A percentile compares a stretch with the other conserved stretches of the same genome.
These are phyloP conservation scores for Drosophila elegans DNA, from an alignment of 1,140 invertebrate species.

Conservation along the genomic window DNA sequence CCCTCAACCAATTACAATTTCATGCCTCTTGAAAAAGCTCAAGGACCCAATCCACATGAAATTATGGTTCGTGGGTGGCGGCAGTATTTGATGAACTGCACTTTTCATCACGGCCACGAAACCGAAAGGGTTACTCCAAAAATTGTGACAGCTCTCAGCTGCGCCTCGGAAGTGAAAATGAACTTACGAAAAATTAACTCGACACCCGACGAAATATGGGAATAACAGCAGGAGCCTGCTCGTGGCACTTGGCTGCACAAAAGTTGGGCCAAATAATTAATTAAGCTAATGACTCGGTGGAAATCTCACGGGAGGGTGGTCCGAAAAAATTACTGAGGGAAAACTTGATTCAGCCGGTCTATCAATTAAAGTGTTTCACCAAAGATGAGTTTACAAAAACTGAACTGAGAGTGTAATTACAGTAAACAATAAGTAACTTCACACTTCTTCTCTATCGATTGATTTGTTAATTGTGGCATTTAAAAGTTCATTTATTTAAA, in stretches of 20 bases:
- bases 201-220: slow-evolving; percentile 27
- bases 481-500: slow-evolving; percentile 48
- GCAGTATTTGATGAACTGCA: slow-evolving; percentile 61
- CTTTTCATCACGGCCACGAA: slow-evolving; percentile 43
- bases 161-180: slow-evolving; percentile 48
- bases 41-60: slow-evolving; percentile 18
- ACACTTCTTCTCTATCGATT: slow-evolving; percentile 26
- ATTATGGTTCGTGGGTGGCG: slow-evolving; percentile 4
- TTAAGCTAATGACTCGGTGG: slow-evolving; percentile 75
- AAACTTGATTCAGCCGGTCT: slow-evolving; percentile 40
- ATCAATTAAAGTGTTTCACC: slow-evolving; percentile 40
- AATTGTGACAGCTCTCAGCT: slow-evolving; percentile 57
- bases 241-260: slow-evolving; percentile 29
- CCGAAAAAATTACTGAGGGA: slow-evolving; percentile 41
- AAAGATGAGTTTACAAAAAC: slow-evolving; percentile 26
- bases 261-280: slow-evolving; percentile 67
- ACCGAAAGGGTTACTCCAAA: slow-evolving; percentile 48
- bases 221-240: slow-evolving; percentile 9
- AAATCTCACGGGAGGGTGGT: slow-evolving; percentile 35
- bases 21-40: slow-evolving; percentile 40
- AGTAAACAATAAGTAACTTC: slow-evolving; percentile 5
- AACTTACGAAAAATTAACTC: slow-evolving; percentile 71
- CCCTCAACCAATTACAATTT: slow-evolving; percentile 49
- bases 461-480: slow-evolving; percentile 35
- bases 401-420: slow-evolving; percentile 10